Base-by-base conservation (phyloP, 2,888 invertebrate genomes). In the Tetheella fluctuosa region DNA sequence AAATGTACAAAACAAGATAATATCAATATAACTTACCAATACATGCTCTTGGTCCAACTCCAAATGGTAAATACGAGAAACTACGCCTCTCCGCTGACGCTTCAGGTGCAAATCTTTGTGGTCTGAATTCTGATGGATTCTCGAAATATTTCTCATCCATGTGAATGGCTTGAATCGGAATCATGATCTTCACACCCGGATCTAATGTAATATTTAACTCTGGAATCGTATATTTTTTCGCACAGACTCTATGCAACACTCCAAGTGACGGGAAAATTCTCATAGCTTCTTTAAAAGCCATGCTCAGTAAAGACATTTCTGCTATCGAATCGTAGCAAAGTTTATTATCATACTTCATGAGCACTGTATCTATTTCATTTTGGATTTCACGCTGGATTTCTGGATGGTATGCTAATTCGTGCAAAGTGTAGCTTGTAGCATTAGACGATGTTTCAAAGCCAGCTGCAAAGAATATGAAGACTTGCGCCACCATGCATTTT, bases 371-470 rank as follows among this genome's bases (percentile, higher is more conserved):
- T 15, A 93, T 86, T 68, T 93, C 87, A 1, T 77, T 70, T 59
- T 88, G 87, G 48, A 89, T 70, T 57, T 79, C 83, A 20, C 65
- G 63, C 62, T 93, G 93, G 28, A 84, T 72, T 8, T 90, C 85
- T 1, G 85, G 88, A 60, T 93, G 71, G 42, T 75, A 83, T 0
- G 93, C 91, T 0, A 93, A 76, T 62, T 87, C 79, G 60, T 90
- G 88, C 20, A 90, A 70, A 13, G 81, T 77, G 58, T 74, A 89
- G 60, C 89, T 89, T 1, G 91, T 85, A 2, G 89, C 83, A 0
- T 88, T 88, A 0, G 93, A 90, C 0, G 91, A 90, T 0, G 93
- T 92, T 67, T 93, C 92, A 39, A 89, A 93, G 3, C 93, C 93
- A n/a, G 91, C 93, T 7, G 78, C 83, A 34, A 90, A 90, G 68